These are phyloP conservation scores for Cyprinella venusta DNA, from an alignment of 2,797 vertebrate species.

Conservation along the genomic window DNA sequence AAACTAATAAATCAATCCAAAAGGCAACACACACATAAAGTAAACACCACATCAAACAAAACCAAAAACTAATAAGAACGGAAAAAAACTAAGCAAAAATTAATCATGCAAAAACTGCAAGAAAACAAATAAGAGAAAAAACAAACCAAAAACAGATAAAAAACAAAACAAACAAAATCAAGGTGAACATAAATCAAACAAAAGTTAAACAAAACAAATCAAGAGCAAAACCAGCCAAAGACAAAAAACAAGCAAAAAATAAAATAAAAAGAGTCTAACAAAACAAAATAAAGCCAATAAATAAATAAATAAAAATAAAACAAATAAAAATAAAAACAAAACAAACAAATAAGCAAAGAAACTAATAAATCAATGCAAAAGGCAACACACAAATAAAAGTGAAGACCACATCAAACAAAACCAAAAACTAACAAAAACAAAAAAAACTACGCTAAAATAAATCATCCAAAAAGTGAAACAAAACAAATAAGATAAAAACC, in stretches of 20 bases:
- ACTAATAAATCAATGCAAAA: background rate
- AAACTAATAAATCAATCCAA: background rate
- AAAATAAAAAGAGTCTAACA: no score
- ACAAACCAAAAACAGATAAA: rapidly evolving
- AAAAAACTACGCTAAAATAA: background rate
- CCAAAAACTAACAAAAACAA: background rate
- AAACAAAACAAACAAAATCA: no score
- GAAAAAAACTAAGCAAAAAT: background rate
- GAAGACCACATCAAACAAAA: background rate
- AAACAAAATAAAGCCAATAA: no score
- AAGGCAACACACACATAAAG: background rate
- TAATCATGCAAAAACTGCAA: no score
- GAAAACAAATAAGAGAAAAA: no score
- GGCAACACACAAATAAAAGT: background rate
- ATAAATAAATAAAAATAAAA: no score
- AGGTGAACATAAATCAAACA: no score
- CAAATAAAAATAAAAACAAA: no score
- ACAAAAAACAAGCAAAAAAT: background rate
- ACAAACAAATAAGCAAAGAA: background rate
- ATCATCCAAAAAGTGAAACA: background rate
- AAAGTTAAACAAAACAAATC: no score
- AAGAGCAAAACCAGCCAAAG: no score
- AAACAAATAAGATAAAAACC: background rate
- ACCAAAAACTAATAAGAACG: background rate
- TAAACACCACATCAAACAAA: background rate